A percentile compares a stretch with the other conserved stretches of the same genome.
Evolutionary conservation across 2,888 invertebrate species (phyloP).

Genomic region (Tipula helvola): DNA sequence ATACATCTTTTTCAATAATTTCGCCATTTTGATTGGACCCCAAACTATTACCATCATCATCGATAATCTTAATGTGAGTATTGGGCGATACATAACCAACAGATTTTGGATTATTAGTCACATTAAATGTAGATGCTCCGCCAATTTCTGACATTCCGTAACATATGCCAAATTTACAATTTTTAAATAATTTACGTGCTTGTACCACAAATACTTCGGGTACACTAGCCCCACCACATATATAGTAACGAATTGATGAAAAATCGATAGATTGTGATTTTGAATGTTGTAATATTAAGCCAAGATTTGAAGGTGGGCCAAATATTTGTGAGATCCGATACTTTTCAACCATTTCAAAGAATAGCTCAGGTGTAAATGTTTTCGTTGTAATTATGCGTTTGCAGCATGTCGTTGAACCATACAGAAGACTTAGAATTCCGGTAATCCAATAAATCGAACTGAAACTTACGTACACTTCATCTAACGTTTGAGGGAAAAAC

Average conservation of each 20-base stretch:
- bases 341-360: slow-evolving; percentile 5
- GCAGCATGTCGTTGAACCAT: background rate
- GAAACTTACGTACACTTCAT: background rate
- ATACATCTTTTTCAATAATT: background rate
- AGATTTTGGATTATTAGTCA: background rate
- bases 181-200: background rate
- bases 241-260: background rate
- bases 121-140: background rate
- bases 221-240: background rate
- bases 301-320: slow-evolving; percentile 10
- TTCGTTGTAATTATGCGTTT: background rate
- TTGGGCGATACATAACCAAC: background rate
- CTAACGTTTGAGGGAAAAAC: background rate
- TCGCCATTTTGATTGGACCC: slow-evolving; percentile 6
- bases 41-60: background rate
- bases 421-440: background rate
- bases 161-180: background rate
- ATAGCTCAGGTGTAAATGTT: slow-evolving; percentile 6
- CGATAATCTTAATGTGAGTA: background rate
- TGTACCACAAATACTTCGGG: background rate
- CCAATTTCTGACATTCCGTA: background rate
- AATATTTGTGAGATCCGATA: slow-evolving; percentile 6
- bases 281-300: slow-evolving; percentile 8
- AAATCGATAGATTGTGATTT: slow-evolving; percentile 8
- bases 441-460: background rate